Conservation (phyloP, 2,888 invertebrate genomes). For the Brachypterus glaber region DNA sequence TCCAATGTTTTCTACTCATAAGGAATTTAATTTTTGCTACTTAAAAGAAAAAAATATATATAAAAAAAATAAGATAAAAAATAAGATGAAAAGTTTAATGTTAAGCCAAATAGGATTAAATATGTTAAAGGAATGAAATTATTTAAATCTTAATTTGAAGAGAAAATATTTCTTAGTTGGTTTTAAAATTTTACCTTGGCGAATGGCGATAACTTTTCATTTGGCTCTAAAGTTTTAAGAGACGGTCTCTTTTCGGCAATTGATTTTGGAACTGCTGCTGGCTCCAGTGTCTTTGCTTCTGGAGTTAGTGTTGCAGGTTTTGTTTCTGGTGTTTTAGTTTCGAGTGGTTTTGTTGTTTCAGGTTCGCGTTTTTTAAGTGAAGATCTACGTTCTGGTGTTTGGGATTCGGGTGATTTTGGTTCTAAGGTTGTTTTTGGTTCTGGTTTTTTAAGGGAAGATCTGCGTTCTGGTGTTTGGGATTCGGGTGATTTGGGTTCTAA, state of each 20-base stretch:
- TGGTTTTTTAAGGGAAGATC: constrained; percentile 3
- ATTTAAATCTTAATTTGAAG: too few relatives aligned
- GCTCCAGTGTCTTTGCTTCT: constrained; percentile 1
- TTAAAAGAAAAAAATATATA: too few relatives aligned
- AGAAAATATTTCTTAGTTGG: too few relatives aligned
- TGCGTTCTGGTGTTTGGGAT: constrained; percentile 12
- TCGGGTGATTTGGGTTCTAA: constrained; percentile 2
- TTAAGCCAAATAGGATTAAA: too few relatives aligned
- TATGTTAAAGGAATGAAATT: too few relatives aligned
- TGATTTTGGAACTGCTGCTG: constrained; percentile 18
- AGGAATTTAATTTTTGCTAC: too few relatives aligned
- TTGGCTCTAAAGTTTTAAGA: constrained; percentile 26
- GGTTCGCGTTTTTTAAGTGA: constrained; percentile 37
- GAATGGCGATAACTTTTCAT: too few relatives aligned
- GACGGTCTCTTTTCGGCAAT: constrained; percentile 19
- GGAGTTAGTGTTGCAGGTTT: constrained; percentile 36
- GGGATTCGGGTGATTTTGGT: constrained; percentile 13
- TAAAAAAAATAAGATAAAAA: too few relatives aligned
- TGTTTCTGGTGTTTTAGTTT: constrained; percentile 27
- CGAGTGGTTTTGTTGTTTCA: constrained; percentile 25
- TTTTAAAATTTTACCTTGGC: too few relatives aligned
- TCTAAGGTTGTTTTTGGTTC: constrained; percentile 8
- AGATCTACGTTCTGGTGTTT: constrained; percentile 26
- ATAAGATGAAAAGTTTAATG: too few relatives aligned
- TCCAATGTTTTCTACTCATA: too few relatives aligned